A percentile compares a stretch with the other conserved stretches of the same genome.
Conservation (phyloP, 37 sponge, comb jelly and placozoan genomes). For the Aphrocallistes beatrix region DNA sequence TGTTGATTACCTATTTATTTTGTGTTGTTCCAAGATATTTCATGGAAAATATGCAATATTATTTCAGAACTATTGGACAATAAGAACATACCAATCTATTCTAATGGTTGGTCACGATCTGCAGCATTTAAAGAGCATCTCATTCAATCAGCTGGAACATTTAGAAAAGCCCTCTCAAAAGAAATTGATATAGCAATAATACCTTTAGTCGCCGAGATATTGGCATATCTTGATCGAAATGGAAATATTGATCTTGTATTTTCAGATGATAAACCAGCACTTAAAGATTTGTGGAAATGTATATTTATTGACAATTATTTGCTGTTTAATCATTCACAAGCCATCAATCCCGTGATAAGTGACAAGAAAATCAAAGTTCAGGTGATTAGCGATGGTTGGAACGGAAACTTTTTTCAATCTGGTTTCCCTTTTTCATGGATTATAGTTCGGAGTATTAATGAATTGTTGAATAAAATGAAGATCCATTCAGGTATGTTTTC, state of each 20-base stretch:
- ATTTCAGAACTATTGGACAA: neutral
- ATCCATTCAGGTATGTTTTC: neutral
- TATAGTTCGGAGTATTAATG: neutral
- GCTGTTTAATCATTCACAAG: neutral
- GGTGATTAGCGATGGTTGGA: neutral
- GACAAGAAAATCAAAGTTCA: neutral
- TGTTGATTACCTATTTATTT: too few species aligned
- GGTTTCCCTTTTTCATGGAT: neutral
- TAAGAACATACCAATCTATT: neutral
- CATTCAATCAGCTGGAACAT: neutral
- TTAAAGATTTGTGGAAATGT: neutral
- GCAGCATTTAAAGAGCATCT: slow-evolving; percentile 4
- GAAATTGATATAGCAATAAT: neutral
- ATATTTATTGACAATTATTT: neutral
- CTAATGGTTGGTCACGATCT: neutral
- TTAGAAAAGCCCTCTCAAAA: neutral
- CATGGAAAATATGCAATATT: neutral
- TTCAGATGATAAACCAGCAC: neutral
- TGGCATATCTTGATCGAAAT: neutral
- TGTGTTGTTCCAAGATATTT: neutral
- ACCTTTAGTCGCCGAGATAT: neutral
- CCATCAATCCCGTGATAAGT: neutral
- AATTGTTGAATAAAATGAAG: neutral
- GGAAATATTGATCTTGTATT: neutral
- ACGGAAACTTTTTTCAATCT: neutral